A percentile compares a stretch with the other conserved stretches of the same genome.
These are phyloP conservation scores for Sycobia sp. DNA, from an alignment of 1,140 invertebrate genomes.

Conservation along the genomic window DNA sequence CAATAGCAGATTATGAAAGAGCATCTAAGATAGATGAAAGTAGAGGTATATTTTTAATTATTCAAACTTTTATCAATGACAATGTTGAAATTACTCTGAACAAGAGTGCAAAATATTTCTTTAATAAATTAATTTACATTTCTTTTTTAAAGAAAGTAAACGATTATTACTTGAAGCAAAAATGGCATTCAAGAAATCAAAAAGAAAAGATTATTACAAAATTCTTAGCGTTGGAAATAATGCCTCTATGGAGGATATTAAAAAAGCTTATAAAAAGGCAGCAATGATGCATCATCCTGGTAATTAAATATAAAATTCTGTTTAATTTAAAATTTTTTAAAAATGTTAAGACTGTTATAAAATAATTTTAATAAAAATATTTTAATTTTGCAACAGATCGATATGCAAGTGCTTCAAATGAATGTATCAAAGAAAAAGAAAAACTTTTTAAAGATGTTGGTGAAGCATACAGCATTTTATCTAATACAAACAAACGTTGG, in stretches of 20 bases:
- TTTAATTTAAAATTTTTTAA: not conserved
- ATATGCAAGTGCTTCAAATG: slow-evolving; percentile 83
- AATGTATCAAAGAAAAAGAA: slow-evolving; percentile 88
- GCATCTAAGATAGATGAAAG: slow-evolving; percentile 84
- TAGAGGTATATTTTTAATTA: slow-evolving; percentile 59
- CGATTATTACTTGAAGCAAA: slow-evolving; percentile 84
- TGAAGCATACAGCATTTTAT: slow-evolving; percentile 94
- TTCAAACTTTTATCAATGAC: slow-evolving; percentile 8
- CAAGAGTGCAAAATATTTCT: not conserved
- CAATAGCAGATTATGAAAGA: slow-evolving; percentile 89
- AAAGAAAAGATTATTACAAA: slow-evolving; percentile 98
- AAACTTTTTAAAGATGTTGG: slow-evolving; percentile 96
- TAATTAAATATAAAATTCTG: slow-evolving; percentile 44
- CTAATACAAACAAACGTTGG: slow-evolving; percentile 88
- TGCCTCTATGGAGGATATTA: slow-evolving; percentile 92
- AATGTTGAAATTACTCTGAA: too few species aligned
- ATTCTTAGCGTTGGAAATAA: slow-evolving; percentile 86
- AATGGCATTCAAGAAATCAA: slow-evolving; percentile 84
- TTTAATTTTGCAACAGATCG: slow-evolving; percentile 69
- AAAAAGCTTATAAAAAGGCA: slow-evolving; percentile 93
- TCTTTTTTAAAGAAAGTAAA: slow-evolving; percentile 67
- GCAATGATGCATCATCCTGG: slow-evolving; percentile 85
- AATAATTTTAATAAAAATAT: too few species aligned
- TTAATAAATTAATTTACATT: not conserved
- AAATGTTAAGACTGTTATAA: too few species aligned